Evolutionary conservation across 2,888 invertebrate species (phyloP).

Genomic region (Drosophila nigritarsus): DNA sequence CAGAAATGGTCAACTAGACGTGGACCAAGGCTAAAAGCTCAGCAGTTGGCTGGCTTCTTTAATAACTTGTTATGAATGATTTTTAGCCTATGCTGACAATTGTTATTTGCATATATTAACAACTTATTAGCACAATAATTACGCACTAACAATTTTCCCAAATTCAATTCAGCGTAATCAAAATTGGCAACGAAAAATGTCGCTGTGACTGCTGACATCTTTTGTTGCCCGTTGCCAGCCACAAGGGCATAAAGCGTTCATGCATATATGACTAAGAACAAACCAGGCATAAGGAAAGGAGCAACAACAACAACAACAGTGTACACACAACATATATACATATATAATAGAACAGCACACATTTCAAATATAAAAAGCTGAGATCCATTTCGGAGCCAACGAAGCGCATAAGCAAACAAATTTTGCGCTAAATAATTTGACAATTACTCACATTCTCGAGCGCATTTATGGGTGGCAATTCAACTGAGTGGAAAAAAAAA

Average conservation of each 20-base stretch:
- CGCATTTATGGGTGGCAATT: slow-evolving; percentile 56
- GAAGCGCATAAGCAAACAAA: slow-evolving; percentile 84
- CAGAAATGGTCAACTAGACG: slow-evolving; percentile 30
- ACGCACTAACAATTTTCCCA: slow-evolving; percentile 19
- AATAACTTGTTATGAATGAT: slow-evolving; percentile 1
- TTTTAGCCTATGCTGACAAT: background rate
- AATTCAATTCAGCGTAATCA: slow-evolving; percentile 62
- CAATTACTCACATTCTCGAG: slow-evolving; percentile 83
- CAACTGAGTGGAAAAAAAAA: slow-evolving; percentile 51
- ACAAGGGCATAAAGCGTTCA: slow-evolving; percentile 73
- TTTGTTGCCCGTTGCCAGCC: slow-evolving; percentile 21
- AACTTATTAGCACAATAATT: slow-evolving; percentile 68
- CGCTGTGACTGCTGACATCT: slow-evolving; percentile 7
- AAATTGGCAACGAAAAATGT: slow-evolving; percentile 41
- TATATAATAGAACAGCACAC: slow-evolving; percentile 10
- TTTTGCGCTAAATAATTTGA: slow-evolving; percentile 85
- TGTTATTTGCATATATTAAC: slow-evolving; percentile 19
- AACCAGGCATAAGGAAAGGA: slow-evolving; percentile 72
- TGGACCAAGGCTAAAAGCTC: slow-evolving; percentile 17
- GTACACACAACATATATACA: background rate
- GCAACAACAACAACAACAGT: slow-evolving; percentile 22
- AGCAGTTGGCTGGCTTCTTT: background rate
- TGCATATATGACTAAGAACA: slow-evolving; percentile 81
- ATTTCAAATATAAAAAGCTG: slow-evolving; percentile 58
- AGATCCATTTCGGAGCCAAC: slow-evolving; percentile 82